Evolutionary conservation across 2,888 invertebrate genomes (phyloP).

Genomic region (Smittia sp.): DNA sequence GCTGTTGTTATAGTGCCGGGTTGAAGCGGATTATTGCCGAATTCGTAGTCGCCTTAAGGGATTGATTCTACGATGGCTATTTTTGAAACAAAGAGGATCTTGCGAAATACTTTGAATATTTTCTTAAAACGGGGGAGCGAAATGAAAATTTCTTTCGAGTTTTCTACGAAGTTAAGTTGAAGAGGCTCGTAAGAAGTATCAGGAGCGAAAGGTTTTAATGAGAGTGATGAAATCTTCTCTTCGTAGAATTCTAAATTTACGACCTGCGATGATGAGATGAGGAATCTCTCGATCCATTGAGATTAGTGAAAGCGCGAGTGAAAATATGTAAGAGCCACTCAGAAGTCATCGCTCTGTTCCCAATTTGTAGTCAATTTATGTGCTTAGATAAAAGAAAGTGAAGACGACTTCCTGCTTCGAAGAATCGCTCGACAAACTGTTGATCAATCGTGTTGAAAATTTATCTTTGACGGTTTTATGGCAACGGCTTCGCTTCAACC

Average conservation of each 20-base stretch:
- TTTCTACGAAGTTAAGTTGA: no score
- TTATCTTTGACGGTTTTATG: not conserved
- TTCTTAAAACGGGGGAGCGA: no score
- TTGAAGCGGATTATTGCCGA: not conserved
- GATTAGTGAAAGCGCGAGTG: not conserved
- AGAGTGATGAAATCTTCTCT: not conserved
- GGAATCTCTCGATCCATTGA: conserved; percentile 2
- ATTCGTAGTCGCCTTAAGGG: not conserved
- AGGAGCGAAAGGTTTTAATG: not conserved
- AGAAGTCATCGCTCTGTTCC: conserved; percentile 4
- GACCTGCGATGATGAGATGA: not conserved
- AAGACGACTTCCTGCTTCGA: not conserved
- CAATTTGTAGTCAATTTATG: conserved; percentile 32
- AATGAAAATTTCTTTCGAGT: no score
- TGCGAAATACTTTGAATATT: not conserved
- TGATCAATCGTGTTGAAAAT: not conserved
- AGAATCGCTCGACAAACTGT: not conserved
- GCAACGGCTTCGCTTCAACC: not conserved
- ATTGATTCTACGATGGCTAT: not conserved
- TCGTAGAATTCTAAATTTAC: not conserved
- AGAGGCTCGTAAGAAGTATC: not conserved
- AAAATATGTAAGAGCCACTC: conserved; percentile 18
- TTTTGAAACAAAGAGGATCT: not conserved
- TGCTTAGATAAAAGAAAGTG: not conserved
- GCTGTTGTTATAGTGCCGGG: not conserved